These are phyloP conservation scores for Drosophila athabasca DNA, from an alignment of 1,140 invertebrate species.

Conservation along the genomic window DNA sequence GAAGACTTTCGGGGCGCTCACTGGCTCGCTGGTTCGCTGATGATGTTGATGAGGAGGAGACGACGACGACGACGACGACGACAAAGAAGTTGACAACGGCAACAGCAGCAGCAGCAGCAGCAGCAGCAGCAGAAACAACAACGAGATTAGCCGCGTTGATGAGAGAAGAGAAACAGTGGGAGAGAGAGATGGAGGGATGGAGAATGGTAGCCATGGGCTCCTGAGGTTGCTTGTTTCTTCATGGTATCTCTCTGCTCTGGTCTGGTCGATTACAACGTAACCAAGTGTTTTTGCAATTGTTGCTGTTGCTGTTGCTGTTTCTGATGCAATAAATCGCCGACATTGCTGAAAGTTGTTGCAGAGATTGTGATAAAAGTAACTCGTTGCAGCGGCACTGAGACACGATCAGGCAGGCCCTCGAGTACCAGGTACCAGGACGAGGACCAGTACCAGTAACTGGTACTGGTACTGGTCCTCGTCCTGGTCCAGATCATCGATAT, in stretches of 20 bases:
- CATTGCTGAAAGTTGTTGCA: conserved; percentile 59
- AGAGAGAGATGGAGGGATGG: conserved; percentile 18
- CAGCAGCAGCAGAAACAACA: conserved; percentile 33
- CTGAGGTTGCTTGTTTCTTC: conserved; percentile 74
- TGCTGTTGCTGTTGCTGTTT: conserved; percentile 47
- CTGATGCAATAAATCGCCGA: conserved; percentile 74
- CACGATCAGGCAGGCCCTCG: conserved; percentile 26
- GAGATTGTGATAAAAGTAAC: conserved; percentile 68
- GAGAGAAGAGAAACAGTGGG: conserved; percentile 30
- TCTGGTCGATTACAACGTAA: conserved; percentile 62
- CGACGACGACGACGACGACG: conserved; percentile 42
- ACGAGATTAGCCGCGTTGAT: conserved; percentile 40
- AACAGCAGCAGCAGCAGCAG: conserved; percentile 35
- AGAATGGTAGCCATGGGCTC: conserved; percentile 65
- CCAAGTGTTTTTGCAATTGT: conserved; percentile 44
- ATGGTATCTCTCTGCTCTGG: conserved; percentile 55
- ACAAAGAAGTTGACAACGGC: conserved; percentile 59
- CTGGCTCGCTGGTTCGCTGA: not conserved
- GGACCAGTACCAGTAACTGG: conserved; percentile 11
- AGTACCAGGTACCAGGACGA: conserved; percentile 20
- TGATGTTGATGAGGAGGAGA: conserved; percentile 67
- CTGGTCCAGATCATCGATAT: conserved; percentile 12
- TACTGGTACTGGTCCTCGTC: too few relatives aligned
- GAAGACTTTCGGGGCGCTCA: conserved; percentile 34
- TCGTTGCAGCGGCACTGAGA: conserved; percentile 45